Evolutionary conservation across 2,797 vertebrate species (phyloP).

Genomic region (Acanthis flammea): DNA sequence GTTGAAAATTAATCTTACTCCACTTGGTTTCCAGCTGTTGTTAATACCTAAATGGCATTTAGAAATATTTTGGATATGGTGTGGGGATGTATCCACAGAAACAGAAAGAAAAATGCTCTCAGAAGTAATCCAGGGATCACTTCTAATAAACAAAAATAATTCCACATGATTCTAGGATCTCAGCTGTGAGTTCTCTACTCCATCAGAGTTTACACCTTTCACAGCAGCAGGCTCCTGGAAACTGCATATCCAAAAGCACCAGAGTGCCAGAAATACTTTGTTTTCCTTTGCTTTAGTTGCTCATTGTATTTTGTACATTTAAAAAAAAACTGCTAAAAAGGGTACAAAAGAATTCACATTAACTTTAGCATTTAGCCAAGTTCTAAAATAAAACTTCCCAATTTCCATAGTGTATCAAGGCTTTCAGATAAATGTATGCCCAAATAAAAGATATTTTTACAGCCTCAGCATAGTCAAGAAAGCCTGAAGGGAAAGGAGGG

Average conservation of each 20-base stretch:
- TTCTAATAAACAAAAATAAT: background rate
- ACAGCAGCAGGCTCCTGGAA: background rate
- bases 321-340: background rate
- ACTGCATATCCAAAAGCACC: background rate
- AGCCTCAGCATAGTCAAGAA: background rate
- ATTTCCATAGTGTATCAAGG: background rate
- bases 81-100: background rate
- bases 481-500: background rate
- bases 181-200: background rate
- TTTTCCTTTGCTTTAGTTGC: background rate
- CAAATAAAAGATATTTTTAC: background rate
- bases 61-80: background rate
- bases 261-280: background rate
- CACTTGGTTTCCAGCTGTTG: background rate
- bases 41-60: background rate
- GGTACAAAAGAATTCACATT: background rate
- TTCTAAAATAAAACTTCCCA: background rate
- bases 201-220: background rate
- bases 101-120: background rate
- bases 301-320: background rate
- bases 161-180: background rate
- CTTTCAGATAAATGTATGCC: background rate
- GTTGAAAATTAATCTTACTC: background rate
- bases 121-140: background rate
- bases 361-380: background rate